Base-by-base conservation (phyloP, 2,888 invertebrate species). In the Sminthurinus aureus region DNA sequence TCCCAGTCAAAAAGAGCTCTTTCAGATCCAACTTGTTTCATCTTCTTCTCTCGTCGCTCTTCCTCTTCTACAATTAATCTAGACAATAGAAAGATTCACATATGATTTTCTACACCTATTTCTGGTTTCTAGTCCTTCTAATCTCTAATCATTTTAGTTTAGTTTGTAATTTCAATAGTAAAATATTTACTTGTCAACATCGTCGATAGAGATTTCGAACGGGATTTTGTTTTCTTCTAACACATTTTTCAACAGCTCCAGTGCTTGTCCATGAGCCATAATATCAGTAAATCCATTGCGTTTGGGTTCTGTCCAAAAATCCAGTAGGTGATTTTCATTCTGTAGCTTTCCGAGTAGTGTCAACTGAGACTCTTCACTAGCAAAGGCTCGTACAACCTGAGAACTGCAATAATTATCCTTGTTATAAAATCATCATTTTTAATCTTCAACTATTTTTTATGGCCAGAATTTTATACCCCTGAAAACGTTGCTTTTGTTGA, bases 291-390 rank as follows among this genome's bases (percentile, higher is more conserved):
- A 26, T 69, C 26, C 79, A 13, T 78, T 78, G 0, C 52, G 51
- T 58, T 24, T 73, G 0, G 83, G 83, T 12, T 83, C 79, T 1
- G 77, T 83, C 83, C 83, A 83, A 20, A 83, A 83, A 38, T 83
- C 83, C 78, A 83, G 18, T 24, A 15, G 20, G 18, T 22, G 51
- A 11, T 75, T 64, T 51, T 73, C 26, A 12, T 81, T 64, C 12
- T 80, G 71, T 13, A 80, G 80, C 24, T 26, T 12, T 3, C 69
- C 20, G 6, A 82, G 22, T 18, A 51, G 4, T 12, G 9, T 2
- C 8, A 80, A 51, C 11, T 80, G 71, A 6, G 24, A 1, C 66
- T 8, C 3, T 20, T 67, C 9, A 4, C 22, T 51, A n/a, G 78
- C 77, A 71, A 69, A 77, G 9, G 82, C 71, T 20, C 82, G 50